These are phyloP conservation scores for Callipepla californica DNA, from an alignment of 2,113 vertebrate genomes.

Conservation along the genomic window DNA sequence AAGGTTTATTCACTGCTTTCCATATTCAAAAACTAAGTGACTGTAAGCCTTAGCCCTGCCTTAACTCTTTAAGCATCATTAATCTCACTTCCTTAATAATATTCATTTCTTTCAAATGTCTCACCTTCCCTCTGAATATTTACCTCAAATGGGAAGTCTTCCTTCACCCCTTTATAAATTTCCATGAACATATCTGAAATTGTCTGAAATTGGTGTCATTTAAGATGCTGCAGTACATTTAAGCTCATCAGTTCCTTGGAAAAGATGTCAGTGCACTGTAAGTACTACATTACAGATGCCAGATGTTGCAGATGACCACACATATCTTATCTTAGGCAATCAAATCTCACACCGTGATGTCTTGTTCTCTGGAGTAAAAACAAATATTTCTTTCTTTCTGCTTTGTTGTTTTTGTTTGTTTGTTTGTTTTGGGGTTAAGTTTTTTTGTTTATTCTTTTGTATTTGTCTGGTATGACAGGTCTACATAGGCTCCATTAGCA, in stretches of 20 bases:
- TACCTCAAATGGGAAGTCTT: not conserved
- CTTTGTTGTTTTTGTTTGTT: no score
- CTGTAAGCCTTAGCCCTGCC: not conserved
- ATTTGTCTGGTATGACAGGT: not conserved
- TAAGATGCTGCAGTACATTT: not conserved
- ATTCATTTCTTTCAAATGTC: not conserved
- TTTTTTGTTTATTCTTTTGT: no score
- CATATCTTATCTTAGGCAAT: not conserved
- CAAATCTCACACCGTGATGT: not conserved
- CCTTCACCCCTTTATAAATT: not conserved
- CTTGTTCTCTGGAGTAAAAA: not conserved
- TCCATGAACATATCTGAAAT: not conserved
- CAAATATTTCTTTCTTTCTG: not conserved
- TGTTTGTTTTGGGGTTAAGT: no score
- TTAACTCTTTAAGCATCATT: not conserved
- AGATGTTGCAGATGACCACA: not conserved
- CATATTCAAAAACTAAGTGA: not conserved
- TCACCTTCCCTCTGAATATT: not conserved
- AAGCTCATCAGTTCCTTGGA: not conserved
- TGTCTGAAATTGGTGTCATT: not conserved
- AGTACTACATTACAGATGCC: fast-evolving
- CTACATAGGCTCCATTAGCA: not conserved
- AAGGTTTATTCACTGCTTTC: not conserved
- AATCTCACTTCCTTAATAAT: not conserved
- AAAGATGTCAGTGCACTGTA: not conserved